Percentiles rank a stretch among this genome's conserved stretches.
Evolutionary conservation across 2,888 invertebrate genomes (phyloP).

Genomic region (Pyralis farinalis): DNA sequence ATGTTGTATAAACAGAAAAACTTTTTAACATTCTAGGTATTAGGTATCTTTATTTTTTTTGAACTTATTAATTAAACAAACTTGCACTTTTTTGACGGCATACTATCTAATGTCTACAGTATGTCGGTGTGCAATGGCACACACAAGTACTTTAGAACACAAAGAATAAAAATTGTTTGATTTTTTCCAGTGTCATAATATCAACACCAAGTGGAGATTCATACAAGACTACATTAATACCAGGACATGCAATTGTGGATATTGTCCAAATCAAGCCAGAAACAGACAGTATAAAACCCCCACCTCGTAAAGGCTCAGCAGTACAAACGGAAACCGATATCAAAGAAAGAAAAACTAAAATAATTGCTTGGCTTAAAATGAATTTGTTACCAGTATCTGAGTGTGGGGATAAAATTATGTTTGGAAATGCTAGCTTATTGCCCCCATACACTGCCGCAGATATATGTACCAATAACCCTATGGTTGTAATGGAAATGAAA

Average conservation of each 20-base stretch:
- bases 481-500: conserved; percentile 52
- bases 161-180: too few relatives aligned
- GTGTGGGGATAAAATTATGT: conserved; percentile 45
- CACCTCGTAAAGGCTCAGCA: conserved; percentile 27
- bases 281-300: conserved; percentile 22
- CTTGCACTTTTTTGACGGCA: too few relatives aligned
- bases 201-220: conserved; percentile 36
- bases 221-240: conserved; percentile 46
- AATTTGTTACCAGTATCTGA: conserved; percentile 55
- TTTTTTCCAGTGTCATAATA: conserved; percentile 55
- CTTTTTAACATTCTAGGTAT: too few relatives aligned
- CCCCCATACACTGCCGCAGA: conserved; percentile 51
- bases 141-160: too few relatives aligned
- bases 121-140: too few relatives aligned
- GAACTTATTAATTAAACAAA: too few relatives aligned
- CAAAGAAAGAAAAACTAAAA: conserved; percentile 35
- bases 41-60: too few relatives aligned
- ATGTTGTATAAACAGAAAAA: too few relatives aligned
- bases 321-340: conserved; percentile 29
- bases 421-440: conserved; percentile 52
- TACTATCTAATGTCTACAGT: too few relatives aligned
- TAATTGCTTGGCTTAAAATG: conserved; percentile 54
- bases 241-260: conserved; percentile 54
- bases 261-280: conserved; percentile 15
- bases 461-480: conserved; percentile 59